Percentiles rank a stretch among this genome's conserved stretches.
Conservation (phyloP, 2,888 invertebrate genomes). For the Pseudococcus viburni region DNA sequence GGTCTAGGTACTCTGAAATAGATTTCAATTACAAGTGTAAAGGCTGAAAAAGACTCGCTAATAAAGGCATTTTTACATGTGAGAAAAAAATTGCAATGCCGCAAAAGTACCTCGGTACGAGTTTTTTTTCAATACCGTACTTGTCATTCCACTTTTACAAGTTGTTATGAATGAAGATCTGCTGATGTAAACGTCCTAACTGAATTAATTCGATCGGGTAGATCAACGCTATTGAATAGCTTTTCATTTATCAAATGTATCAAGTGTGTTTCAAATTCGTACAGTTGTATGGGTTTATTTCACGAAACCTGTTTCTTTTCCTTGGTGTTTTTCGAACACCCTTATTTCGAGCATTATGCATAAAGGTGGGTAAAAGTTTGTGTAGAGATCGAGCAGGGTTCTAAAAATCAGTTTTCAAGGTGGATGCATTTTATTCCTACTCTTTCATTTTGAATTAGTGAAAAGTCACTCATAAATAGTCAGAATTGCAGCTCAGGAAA, state of each 20-base stretch:
- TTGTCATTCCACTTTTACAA: conserved; percentile 47
- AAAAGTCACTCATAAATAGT: too few relatives aligned
- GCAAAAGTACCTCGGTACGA: not conserved
- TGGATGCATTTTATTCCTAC: too few relatives aligned
- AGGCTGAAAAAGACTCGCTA: not conserved
- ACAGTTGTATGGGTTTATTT: not conserved
- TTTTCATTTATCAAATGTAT: conserved; percentile 41
- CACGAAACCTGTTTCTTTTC: not conserved
- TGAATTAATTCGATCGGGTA: conserved; percentile 39
- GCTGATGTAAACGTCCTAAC: not conserved
- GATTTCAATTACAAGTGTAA: conserved; percentile 37
- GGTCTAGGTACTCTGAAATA: not conserved
- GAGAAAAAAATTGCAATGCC: conserved; percentile 40
- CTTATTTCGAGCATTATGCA: not conserved
- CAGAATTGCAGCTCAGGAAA: too few relatives aligned
- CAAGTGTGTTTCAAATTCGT: conserved; percentile 41
- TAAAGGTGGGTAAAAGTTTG: not conserved
- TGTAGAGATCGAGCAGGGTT: too few relatives aligned
- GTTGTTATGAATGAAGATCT: conserved; percentile 30
- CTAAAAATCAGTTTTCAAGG: too few relatives aligned
- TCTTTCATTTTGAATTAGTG: too few relatives aligned
- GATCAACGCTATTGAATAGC: not conserved
- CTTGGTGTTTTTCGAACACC: not conserved
- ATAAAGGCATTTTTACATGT: conserved; percentile 41
- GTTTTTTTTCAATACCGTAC: conserved; percentile 4